phyloP scores from a whole-genome alignment of 1,140 invertebrate species.

The Atopsyche davidsoni region DNA sequence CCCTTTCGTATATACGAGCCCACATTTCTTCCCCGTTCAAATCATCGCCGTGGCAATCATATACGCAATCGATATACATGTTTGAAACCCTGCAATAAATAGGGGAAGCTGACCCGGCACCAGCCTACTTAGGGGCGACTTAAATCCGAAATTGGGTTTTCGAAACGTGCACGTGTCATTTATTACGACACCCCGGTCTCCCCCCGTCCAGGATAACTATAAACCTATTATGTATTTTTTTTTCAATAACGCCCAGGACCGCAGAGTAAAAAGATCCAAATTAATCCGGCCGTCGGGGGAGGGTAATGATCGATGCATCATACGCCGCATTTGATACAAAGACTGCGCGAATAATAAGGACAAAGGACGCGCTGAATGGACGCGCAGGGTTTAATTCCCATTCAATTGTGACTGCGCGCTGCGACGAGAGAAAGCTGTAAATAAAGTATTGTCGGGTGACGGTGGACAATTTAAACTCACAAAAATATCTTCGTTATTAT shows the following conservation, averaged over 20 bases:
- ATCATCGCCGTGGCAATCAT: constrained; percentile 26
- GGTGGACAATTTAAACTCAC: no score
- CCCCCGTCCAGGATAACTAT: constrained; percentile 30
- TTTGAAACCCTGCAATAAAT: constrained; percentile 30
- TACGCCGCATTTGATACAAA: constrained; percentile 27
- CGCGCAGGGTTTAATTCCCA: no score
- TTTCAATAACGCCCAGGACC: constrained; percentile 27
- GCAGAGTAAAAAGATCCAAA: constrained; percentile 24
- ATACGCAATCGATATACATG: constrained; percentile 31
- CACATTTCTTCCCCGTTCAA: neutral
- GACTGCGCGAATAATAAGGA: no score
- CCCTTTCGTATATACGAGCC: no score
- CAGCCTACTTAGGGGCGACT: constrained; percentile 48
- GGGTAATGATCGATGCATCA: constrained; percentile 30
- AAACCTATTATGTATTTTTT: constrained; percentile 31
- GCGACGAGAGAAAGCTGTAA: no score
- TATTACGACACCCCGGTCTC: constrained; percentile 43
- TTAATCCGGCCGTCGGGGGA: constrained; percentile 25
- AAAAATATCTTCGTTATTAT: no score
- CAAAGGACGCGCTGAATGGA: no score
- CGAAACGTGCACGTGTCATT: constrained; percentile 52
- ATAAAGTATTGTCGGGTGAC: no score
- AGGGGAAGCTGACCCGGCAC: constrained; percentile 29
- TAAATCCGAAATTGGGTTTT: constrained; percentile 54
- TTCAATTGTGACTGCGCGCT: no score